These are phyloP conservation scores for Stenolophus ochropezus DNA, from an alignment of 2,888 invertebrate genomes.

Conservation along the genomic window DNA sequence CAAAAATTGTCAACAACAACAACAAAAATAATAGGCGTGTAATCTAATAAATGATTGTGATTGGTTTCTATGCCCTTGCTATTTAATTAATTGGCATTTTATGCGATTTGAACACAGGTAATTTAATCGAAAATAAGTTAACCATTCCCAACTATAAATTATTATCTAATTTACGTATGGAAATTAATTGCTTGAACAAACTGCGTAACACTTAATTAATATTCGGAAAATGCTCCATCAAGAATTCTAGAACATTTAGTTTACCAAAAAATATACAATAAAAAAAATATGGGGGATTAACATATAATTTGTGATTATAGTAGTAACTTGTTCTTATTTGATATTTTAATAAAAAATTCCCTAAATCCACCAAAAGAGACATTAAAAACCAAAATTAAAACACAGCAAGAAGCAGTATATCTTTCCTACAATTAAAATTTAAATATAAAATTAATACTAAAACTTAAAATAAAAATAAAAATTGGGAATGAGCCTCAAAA, in stretches of 20 bases:
- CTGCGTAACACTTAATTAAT: slow-evolving; percentile 54
- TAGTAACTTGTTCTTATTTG: no score
- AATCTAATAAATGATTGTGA: slow-evolving; percentile 48
- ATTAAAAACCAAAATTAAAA: no score
- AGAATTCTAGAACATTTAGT: neutral
- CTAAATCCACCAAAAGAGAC: no score
- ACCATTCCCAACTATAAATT: slow-evolving; percentile 43
- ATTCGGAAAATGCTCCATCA: slow-evolving; percentile 12
- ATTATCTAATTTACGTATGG: slow-evolving; percentile 38
- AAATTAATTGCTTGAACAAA: slow-evolving; percentile 29
- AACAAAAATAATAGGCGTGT: slow-evolving; percentile 46
- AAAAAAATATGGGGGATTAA: no score
- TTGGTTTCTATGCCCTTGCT: slow-evolving; percentile 43
- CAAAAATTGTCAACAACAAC: neutral
- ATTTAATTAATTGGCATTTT: slow-evolving; percentile 50
- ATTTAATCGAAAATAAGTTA: slow-evolving; percentile 42
- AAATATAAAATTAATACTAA: no score
- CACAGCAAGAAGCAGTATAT: no score
- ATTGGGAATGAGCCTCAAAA: no score
- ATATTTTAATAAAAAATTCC: no score
- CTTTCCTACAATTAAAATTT: no score
- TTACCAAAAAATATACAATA: no score
- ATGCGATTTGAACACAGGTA: slow-evolving; percentile 29
- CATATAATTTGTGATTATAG: no score
- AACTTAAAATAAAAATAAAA: no score